Conservation (phyloP, 2,888 invertebrate genomes). For the Seira sanloemensis region DNA sequence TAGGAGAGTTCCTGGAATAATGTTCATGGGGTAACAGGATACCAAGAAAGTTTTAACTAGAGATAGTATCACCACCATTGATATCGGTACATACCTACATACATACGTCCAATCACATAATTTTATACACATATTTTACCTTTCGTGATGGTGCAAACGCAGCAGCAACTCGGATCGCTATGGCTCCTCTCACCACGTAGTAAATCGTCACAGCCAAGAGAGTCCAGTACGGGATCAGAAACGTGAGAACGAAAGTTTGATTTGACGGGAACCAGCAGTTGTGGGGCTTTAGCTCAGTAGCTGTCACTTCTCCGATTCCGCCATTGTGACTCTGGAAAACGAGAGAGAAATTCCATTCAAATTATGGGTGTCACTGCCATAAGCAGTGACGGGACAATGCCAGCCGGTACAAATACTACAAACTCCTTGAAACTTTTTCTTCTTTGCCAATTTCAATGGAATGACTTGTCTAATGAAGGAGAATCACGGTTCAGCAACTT, state of each 20-base stretch:
- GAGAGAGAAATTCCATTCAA: slow-evolving; percentile 19
- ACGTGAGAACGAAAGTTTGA: slow-evolving; percentile 69
- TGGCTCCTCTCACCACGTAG: slow-evolving; percentile 70
- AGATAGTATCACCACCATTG: too few species aligned
- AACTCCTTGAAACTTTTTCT: too few species aligned
- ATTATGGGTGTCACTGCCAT: neutral
- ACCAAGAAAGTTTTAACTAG: too few species aligned
- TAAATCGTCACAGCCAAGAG: slow-evolving; percentile 70
- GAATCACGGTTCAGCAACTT: too few species aligned
- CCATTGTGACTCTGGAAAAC: slow-evolving; percentile 67
- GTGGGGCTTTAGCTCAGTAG: slow-evolving; percentile 68
- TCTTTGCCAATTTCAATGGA: too few species aligned
- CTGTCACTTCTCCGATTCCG: slow-evolving; percentile 68
- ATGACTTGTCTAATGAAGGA: too few species aligned
- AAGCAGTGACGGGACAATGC: neutral
- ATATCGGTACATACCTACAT: too few species aligned
- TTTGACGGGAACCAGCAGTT: slow-evolving; percentile 73
- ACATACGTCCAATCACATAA: too few species aligned
- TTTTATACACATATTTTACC: too few species aligned
- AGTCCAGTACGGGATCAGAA: slow-evolving; percentile 72
- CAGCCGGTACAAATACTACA: too few species aligned
- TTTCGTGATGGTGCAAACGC: slow-evolving; percentile 71
- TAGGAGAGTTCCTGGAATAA: too few species aligned
- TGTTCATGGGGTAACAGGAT: too few species aligned
- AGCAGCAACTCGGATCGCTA: slow-evolving; percentile 72